Conservation (phyloP, 2,113 vertebrate species). For the Bubalus kerabau region DNA sequence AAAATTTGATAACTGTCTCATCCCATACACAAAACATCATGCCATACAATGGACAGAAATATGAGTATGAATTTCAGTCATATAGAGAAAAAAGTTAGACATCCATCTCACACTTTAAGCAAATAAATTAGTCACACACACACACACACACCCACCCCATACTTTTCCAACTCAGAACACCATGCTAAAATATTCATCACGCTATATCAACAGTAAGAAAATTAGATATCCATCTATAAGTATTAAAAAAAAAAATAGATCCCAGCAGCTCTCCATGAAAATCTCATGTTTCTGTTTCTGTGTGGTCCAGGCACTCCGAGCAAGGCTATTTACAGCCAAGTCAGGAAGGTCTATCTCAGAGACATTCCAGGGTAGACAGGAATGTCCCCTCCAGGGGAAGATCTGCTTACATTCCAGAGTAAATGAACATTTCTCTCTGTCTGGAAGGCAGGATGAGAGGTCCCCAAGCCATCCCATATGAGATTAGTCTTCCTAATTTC, state of each 20-base stretch:
- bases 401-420: background rate
- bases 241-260: too few relatives aligned
- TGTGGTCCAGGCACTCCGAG: background rate
- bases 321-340: rapidly evolving
- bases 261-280: background rate
- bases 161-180: background rate
- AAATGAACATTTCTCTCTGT: background rate
- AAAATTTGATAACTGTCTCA: background rate
- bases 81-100: background rate
- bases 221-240: rapidly evolving
- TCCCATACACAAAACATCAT: background rate
- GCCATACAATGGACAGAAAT: background rate
- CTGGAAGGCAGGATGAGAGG: background rate
- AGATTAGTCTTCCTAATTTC: background rate
- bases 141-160: background rate
- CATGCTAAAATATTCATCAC: background rate
- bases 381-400: background rate
- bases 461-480: background rate
- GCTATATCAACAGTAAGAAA: background rate
- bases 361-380: background rate
- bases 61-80: background rate
- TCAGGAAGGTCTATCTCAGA: background rate
- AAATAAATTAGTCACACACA: background rate
- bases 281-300: background rate
- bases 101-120: background rate